Evolutionary conservation across 2,888 invertebrate genomes (phyloP).

Genomic region (Pandemis corylana): DNA sequence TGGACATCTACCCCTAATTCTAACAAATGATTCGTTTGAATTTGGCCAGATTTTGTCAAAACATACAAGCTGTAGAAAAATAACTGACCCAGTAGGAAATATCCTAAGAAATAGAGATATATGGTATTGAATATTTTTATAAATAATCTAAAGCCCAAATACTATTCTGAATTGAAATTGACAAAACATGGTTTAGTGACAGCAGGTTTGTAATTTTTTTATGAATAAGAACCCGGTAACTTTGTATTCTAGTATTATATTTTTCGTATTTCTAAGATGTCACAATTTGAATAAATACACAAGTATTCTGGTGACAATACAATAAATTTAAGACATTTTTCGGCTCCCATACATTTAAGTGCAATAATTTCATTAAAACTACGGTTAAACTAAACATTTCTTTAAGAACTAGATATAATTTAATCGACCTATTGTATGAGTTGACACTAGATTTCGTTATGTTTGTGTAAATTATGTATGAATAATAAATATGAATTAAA

Average conservation of each 20-base stretch:
- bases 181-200: too few species aligned
- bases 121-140: too few species aligned
- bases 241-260: constrained; percentile 1
- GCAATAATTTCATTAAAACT: constrained; percentile 45
- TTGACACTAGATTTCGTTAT: constrained; percentile 78
- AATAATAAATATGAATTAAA: constrained; percentile 77
- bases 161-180: too few species aligned
- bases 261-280: constrained; percentile 13
- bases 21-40: too few species aligned
- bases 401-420: constrained; percentile 29
- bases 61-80: too few species aligned
- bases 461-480: constrained; percentile 83
- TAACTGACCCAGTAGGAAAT: too few species aligned
- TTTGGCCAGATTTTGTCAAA: too few species aligned
- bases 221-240: not conserved
- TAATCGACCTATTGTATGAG: constrained; percentile 51
- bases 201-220: too few species aligned
- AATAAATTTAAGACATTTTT: constrained; percentile 21
- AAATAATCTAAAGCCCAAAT: too few species aligned
- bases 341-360: constrained; percentile 41
- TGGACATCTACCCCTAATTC: too few species aligned
- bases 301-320: constrained; percentile 39
- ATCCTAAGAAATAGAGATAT: too few species aligned
- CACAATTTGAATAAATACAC: constrained; percentile 32
- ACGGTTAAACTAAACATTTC: constrained; percentile 26